These are phyloP conservation scores for Eufriesea mexicana DNA, from an alignment of 1,140 invertebrate species.

Conservation along the genomic window DNA sequence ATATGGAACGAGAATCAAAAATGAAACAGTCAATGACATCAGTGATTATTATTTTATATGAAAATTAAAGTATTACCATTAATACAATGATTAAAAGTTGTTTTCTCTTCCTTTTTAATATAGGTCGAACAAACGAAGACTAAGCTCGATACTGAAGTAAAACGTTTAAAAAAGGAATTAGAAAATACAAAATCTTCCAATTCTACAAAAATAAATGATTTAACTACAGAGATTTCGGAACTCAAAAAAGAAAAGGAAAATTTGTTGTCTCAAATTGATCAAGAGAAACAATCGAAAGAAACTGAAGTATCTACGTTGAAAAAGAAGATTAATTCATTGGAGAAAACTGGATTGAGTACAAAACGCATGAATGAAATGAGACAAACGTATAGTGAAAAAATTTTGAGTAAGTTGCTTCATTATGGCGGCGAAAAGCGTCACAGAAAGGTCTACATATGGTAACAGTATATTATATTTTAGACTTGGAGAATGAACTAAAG, in stretches of 20 bases:
- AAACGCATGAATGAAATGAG: slow-evolving; percentile 87
- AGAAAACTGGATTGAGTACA: slow-evolving; percentile 84
- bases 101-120: background rate
- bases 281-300: slow-evolving; percentile 81
- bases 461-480: slow-evolving; percentile 78
- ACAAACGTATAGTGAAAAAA: slow-evolving; percentile 86
- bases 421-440: background rate
- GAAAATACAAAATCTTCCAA: slow-evolving; percentile 74
- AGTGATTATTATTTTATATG: slow-evolving; percentile 62
- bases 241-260: slow-evolving; percentile 86
- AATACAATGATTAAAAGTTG: background rate
- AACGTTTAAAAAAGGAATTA: slow-evolving; percentile 76
- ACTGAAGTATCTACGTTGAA: slow-evolving; percentile 86
- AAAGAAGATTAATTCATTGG: slow-evolving; percentile 85
- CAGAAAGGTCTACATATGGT: background rate
- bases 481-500: slow-evolving; percentile 86
- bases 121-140: slow-evolving; percentile 76
- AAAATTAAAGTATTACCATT: slow-evolving; percentile 3
- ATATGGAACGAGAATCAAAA: slow-evolving; percentile 74
- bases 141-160: slow-evolving; percentile 77
- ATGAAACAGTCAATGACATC: slow-evolving; percentile 75
- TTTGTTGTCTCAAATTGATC: slow-evolving; percentile 79
- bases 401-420: slow-evolving; percentile 84
- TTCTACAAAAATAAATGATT: slow-evolving; percentile 79
- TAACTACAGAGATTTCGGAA: slow-evolving; percentile 81